Conservation (phyloP, 2,888 invertebrate species). For the Harmothoe impar region DNA sequence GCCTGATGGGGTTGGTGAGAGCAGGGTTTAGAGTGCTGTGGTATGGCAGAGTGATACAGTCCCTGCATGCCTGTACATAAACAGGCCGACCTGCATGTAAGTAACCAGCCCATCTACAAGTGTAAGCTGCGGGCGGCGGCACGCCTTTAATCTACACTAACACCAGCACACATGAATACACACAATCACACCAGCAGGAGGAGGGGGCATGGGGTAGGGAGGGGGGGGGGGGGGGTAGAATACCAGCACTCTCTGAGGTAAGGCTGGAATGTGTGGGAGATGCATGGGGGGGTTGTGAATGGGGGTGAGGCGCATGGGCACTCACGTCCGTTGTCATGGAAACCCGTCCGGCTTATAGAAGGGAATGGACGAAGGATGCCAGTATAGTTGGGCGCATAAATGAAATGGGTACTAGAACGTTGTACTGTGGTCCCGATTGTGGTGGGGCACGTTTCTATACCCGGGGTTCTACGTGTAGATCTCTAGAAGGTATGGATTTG, state of each 20-base stretch:
- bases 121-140: neutral
- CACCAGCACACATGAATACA: neutral
- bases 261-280: neutral
- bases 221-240: neutral
- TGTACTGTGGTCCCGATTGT: too few relatives aligned
- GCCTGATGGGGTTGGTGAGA: neutral
- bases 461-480: too few relatives aligned
- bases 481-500: too few relatives aligned
- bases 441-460: too few relatives aligned
- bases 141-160: neutral
- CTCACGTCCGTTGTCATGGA: neutral
- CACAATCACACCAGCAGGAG: neutral
- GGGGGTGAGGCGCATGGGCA: neutral
- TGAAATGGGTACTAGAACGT: too few relatives aligned
- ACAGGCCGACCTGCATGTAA: neutral
- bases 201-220: neutral
- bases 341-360: neutral
- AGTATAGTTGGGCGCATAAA: too few relatives aligned
- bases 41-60: too few relatives aligned
- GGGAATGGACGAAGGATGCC: neutral
- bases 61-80: neutral
- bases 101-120: conserved; percentile 1
- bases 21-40: neutral
- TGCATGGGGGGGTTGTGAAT: neutral
- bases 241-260: too few relatives aligned